A percentile compares a stretch with the other conserved stretches of the same genome.
These are phyloP conservation scores for Himalopsyche anomala DNA, from an alignment of 2,888 invertebrate species.

Conservation along the genomic window DNA sequence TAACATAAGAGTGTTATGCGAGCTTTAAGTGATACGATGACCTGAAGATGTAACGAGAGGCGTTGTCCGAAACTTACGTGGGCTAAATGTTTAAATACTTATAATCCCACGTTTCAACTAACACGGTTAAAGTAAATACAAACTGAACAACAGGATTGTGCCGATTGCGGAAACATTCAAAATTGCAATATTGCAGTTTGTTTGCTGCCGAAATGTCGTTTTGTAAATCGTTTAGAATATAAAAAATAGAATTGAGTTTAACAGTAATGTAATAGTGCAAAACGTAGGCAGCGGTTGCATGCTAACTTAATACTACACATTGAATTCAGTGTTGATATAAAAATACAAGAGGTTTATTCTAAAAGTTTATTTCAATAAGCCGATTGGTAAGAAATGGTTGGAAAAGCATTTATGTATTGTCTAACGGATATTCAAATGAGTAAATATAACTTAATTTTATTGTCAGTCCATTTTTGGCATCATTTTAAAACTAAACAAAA, in stretches of 20 bases:
- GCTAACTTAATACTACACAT: too few species aligned
- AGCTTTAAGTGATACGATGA: slow-evolving; percentile 16
- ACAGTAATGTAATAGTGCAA: too few species aligned
- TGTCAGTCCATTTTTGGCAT: too few species aligned
- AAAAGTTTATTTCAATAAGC: too few species aligned
- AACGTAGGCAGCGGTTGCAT: too few species aligned
- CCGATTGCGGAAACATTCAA: neutral
- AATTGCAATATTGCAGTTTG: neutral
- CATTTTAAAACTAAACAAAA: too few species aligned
- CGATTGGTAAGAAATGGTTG: too few species aligned
- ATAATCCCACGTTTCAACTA: neutral
- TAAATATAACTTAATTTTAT: too few species aligned
- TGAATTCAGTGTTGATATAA: too few species aligned
- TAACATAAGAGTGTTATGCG: slow-evolving; percentile 15
- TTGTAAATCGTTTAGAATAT: neutral
- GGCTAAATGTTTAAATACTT: neutral
- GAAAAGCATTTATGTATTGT: too few species aligned
- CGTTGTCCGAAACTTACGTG: slow-evolving; percentile 29
- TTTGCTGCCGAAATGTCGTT: neutral
- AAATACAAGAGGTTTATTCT: too few species aligned
- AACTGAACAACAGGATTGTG: neutral
- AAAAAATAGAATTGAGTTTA: neutral
- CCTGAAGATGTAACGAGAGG: slow-evolving; percentile 25
- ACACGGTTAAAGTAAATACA: slow-evolving; percentile 5
- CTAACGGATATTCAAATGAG: too few species aligned